Evolutionary conservation across 2,113 vertebrate species (phyloP).

Genomic region (Todiramphus saurophagus): DNA sequence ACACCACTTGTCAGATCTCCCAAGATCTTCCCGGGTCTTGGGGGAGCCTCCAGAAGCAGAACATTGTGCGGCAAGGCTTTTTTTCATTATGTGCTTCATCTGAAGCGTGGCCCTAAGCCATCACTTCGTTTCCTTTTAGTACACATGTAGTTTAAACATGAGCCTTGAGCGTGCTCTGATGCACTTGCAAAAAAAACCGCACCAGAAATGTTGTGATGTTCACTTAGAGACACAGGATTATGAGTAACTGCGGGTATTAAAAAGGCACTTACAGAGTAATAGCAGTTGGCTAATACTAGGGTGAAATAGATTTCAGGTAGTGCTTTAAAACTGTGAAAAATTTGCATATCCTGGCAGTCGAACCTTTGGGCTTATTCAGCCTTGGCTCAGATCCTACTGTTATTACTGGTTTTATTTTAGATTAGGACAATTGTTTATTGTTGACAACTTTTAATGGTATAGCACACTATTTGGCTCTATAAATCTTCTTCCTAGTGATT

Average conservation of each 20-base stretch:
- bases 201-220: not conserved
- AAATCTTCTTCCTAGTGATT: not conserved
- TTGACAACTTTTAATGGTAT: not conserved
- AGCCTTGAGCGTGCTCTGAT: not conserved
- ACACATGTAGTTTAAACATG: not conserved
- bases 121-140: not conserved
- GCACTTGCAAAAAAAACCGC: not conserved
- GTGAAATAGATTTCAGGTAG: not conserved
- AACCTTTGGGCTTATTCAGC: not conserved
- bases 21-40: not conserved
- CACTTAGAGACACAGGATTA: not conserved
- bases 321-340: not conserved
- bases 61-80: not conserved
- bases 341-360: not conserved
- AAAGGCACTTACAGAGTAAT: not conserved
- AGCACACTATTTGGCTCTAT: not conserved
- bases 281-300: not conserved
- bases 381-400: not conserved
- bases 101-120: not conserved
- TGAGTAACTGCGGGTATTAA: not conserved
- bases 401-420: not conserved
- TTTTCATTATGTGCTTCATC: not conserved
- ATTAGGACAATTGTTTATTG: not conserved
- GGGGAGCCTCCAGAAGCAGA: not conserved
- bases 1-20: not conserved